Evolutionary conservation across 2,888 invertebrate genomes (phyloP).

Genomic region (Calliphora vomitoria): DNA sequence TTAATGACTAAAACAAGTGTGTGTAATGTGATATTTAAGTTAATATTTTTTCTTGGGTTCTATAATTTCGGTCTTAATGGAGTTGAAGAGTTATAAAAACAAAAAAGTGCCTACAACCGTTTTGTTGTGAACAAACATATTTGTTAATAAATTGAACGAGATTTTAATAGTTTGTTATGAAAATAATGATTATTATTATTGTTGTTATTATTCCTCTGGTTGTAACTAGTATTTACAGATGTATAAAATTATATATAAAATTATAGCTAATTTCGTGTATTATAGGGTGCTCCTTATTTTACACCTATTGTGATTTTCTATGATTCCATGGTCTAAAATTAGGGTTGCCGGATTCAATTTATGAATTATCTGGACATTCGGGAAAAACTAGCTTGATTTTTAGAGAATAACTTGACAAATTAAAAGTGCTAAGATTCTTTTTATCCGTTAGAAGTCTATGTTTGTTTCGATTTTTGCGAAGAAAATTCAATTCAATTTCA

Average conservation of each 20-base stretch:
- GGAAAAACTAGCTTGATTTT: no score
- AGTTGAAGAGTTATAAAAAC: constrained; percentile 56
- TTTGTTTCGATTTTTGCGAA: no score
- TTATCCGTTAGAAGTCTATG: no score
- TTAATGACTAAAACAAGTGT: constrained; percentile 69
- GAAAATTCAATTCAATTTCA: no score
- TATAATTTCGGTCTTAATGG: constrained; percentile 57
- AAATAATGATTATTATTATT: constrained; percentile 52
- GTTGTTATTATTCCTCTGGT: constrained; percentile 15
- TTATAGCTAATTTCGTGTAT: background rate
- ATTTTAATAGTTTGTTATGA: constrained; percentile 65
- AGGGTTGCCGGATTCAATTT: no score
- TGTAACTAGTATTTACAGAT: background rate
- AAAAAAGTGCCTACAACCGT: constrained; percentile 30
- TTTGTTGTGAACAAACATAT: constrained; percentile 39
- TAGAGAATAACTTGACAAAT: no score
- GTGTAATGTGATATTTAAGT: constrained; percentile 71
- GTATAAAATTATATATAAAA: background rate
- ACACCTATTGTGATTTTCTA: no score
- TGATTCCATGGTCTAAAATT: no score
- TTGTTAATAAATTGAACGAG: constrained; percentile 63
- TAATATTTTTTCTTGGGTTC: constrained; percentile 63
- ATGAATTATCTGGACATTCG: no score
- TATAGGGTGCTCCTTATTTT: no score
- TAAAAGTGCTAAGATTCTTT: no score